Evolutionary conservation across 2,113 vertebrate species (phyloP), one percentile per base, ranked within the genome.

Genomic region (Varanus salvator): DNA sequence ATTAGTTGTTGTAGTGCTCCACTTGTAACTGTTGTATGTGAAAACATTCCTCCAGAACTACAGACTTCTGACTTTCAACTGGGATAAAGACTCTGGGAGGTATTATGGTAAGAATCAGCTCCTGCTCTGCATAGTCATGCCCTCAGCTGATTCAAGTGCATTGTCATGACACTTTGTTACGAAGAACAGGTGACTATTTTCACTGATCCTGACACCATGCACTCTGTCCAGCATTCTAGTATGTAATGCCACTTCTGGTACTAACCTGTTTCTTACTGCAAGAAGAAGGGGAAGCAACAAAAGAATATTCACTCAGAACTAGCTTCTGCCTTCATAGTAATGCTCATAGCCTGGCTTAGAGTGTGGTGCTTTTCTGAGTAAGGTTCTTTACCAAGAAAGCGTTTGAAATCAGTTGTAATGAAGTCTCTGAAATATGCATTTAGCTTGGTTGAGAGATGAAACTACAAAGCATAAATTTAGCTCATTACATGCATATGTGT

Each of bases 401-500:
- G 6, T 0, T 31, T 27, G 25, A 1, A 23, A 50, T 0, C 81
- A 44, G 48, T 9, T 83, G 15, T 48, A 68, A 84, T 3, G 9
- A 86, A 29, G 23, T 8, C 77, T 15, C 7, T 15, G 54, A 87
- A 93, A 68, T 2, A 0, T 0, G 9, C 34, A 74, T 34, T 52
- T 29, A 17, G 6, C 57, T 44, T 1, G 0, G 27, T 85, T 4
- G 50, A 44, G 69, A 3, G 25, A 60, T 27, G 69, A 84, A 71
- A 87, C 80, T 74, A 66, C 64, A 57, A 52, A 72, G 50, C 60
- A 34, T 80, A 84, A 87, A 77, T 84, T 66, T 91, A 50, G 34
- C 34, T 84, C 80, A 84, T 91, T 80, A 84, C 29, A 71, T 71
- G 84, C 57, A 88, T 71, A 91, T 78, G 74, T 8, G 23, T n/a